phyloP scores from a whole-genome alignment of 2,797 vertebrate genomes.

The Phataginus tetradactyla region DNA sequence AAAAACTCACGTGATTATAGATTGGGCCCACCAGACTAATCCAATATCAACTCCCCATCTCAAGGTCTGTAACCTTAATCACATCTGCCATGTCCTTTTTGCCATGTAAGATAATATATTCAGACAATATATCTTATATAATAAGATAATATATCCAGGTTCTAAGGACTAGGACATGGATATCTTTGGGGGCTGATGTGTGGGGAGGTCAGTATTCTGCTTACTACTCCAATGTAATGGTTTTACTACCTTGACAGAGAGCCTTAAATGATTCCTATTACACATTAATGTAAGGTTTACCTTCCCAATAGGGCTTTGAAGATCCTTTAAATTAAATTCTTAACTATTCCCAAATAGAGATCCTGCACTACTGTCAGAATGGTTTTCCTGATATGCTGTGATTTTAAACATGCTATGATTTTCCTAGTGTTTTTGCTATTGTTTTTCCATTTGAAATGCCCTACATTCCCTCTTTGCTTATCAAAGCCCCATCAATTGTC shows the following conservation, averaged over 20 bases:
- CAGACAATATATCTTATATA: background rate
- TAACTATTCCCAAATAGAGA: background rate
- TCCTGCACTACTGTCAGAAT: background rate
- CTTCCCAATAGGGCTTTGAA: background rate
- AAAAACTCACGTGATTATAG: background rate
- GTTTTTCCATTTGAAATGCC: background rate
- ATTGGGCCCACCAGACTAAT: background rate
- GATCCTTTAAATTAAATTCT: background rate
- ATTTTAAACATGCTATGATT: background rate
- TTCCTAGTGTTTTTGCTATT: background rate
- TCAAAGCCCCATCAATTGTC: background rate
- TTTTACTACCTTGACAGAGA: background rate
- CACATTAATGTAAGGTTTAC: background rate
- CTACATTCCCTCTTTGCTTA: background rate
- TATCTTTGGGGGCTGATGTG: background rate
- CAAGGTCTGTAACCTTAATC: background rate
- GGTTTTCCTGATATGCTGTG: background rate
- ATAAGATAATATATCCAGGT: background rate
- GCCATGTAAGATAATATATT: background rate
- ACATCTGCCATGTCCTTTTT: background rate
- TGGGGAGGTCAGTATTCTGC: background rate
- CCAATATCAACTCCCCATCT: background rate
- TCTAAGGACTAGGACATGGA: background rate
- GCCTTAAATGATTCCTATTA: background rate
- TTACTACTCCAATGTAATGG: background rate